Evolutionary conservation across 2,113 vertebrate genomes (phyloP), one percentile per base, ranked within the genome.

Genomic region (Halcyon malimbica): DNA sequence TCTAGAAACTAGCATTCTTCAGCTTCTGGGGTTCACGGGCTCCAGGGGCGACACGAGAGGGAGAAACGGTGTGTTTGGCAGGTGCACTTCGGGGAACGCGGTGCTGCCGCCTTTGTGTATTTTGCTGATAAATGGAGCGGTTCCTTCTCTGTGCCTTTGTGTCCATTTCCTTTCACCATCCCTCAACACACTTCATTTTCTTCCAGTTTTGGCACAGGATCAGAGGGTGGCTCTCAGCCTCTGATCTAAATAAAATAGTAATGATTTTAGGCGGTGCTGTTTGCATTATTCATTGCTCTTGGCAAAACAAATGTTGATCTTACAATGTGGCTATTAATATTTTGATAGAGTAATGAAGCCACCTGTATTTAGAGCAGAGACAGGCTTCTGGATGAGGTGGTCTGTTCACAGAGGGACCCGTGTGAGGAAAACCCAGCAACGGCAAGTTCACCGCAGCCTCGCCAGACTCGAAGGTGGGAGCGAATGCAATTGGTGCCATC

Each of bases 231-330:
- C 41, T 91, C 57, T 65, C 80, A 80, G 75, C 71, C 84, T 95
- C 62, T 86, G 80, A 77, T 94, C 68, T 69, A 39, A 91, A 91
- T 93, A 78, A 74, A 81, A 85, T 74, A 92, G 28, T 89, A 25
- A 56, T 62, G 69, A 48, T 89, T 67, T 84, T 62, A 83, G 73
- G 78, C 51, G 11, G 29, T 56, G 59, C 15, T 60, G 76, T 50
- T 97, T 42, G 35, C 75, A 87, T 95, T 93, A 86, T 89, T 95
- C 70, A 85, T 96, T 10, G 63, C 91, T 97, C 60, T 90, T 95
- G 87, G 89, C 79, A 92, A 91, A 97, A 78, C 79, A 96, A 97
- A 86, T 81, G 91, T 83, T 95, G 73, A 89, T 95, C 74, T 94
- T 94, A 53, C 19, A 87, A 77, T 28, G 35, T 4, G 68, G 44